Percentiles rank a stretch among this genome's conserved stretches.
phyloP scores from a whole-genome alignment of 2,888 invertebrate genomes.

The Leptothorax acervorum region DNA sequence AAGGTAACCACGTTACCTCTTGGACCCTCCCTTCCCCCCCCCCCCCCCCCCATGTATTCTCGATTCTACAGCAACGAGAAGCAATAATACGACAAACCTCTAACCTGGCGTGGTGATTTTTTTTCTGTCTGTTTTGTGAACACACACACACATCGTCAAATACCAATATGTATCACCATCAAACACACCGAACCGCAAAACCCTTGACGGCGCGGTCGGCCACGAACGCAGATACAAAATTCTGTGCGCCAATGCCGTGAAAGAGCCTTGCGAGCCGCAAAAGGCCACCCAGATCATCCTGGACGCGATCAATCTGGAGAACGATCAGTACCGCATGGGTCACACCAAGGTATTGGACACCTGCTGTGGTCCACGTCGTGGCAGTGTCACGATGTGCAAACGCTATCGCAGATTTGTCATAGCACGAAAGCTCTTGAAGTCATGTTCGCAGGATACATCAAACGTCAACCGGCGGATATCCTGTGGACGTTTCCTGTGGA shows the following conservation, averaged over 20 bases:
- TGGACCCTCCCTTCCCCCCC: neutral
- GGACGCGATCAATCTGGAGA: slow-evolving; percentile 93
- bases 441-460: neutral
- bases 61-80: slow-evolving; percentile 57
- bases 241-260: slow-evolving; percentile 97
- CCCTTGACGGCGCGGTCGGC: slow-evolving; percentile 62
- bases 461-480: neutral
- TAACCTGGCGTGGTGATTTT: slow-evolving; percentile 64
- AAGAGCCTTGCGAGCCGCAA: slow-evolving; percentile 90
- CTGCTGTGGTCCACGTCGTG: slow-evolving; percentile 69
- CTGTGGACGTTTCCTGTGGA: neutral
- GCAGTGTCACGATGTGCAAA: slow-evolving; percentile 12
- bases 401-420: neutral
- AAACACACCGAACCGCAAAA: slow-evolving; percentile 56
- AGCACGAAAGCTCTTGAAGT: neutral
- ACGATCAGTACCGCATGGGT: slow-evolving; percentile 98
- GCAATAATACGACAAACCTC: slow-evolving; percentile 28
- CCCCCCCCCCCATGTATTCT: neutral
- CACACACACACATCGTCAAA: slow-evolving; percentile 32
- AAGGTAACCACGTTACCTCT: neutral
- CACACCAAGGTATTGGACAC: slow-evolving; percentile 94
- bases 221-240: slow-evolving; percentile 97
- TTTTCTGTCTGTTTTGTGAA: slow-evolving; percentile 64
- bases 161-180: slow-evolving; percentile 23
- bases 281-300: slow-evolving; percentile 94